phyloP scores from a whole-genome alignment of 1,140 invertebrate species.

The Drosophila sucinea region DNA sequence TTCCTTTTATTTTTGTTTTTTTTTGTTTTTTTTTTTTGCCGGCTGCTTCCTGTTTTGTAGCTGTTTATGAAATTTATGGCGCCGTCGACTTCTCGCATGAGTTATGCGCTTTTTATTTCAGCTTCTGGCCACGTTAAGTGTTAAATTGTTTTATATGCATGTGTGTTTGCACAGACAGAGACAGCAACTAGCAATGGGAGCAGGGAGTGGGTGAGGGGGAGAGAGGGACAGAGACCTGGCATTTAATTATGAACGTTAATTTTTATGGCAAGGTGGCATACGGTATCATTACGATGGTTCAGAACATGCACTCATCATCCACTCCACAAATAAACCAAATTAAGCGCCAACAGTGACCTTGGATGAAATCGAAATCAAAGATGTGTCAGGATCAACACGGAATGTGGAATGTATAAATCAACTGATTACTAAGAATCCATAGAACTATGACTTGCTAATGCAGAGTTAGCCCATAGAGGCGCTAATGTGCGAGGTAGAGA shows the following conservation, averaged over 20 bases:
- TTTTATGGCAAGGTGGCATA: slow-evolving; percentile 12
- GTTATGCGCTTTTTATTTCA: slow-evolving; percentile 59
- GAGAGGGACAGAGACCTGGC: slow-evolving; percentile 4
- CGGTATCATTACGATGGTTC: not conserved
- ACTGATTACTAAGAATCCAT: too few species aligned
- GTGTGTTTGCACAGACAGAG: slow-evolving; percentile 25
- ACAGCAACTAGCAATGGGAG: not conserved
- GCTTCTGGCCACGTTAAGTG: slow-evolving; percentile 67
- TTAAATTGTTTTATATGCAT: slow-evolving; percentile 74
- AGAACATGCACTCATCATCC: not conserved
- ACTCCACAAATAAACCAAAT: not conserved
- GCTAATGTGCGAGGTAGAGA: too few species aligned
- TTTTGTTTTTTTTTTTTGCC: slow-evolving; percentile 38
- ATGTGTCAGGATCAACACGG: too few species aligned
- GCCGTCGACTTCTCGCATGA: slow-evolving; percentile 49
- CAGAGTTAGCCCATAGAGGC: too few species aligned
- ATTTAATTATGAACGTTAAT: slow-evolving; percentile 20
- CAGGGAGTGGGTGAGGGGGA: not conserved
- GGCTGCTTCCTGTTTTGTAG: slow-evolving; percentile 60
- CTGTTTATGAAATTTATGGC: slow-evolving; percentile 62
- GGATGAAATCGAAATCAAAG: too few species aligned
- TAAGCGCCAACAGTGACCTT: not conserved
- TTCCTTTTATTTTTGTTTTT: slow-evolving; percentile 1
- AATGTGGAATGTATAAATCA: too few species aligned
- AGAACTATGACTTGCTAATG: too few species aligned